A percentile compares a stretch with the other conserved stretches of the same genome.
Conservation (phyloP, 2,797 vertebrate species). For the Sebastes wilsoni region DNA sequence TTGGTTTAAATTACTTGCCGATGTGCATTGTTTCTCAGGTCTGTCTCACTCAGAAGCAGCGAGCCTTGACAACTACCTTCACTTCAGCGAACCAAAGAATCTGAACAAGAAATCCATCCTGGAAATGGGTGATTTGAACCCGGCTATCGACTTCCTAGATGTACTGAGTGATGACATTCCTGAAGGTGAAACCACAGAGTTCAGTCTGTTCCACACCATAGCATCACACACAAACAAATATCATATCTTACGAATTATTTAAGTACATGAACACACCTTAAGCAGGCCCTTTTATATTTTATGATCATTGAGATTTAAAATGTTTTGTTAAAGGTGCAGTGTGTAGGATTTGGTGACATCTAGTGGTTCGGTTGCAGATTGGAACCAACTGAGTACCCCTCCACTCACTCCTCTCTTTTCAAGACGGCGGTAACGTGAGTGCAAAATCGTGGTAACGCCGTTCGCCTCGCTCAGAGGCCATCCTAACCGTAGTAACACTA, state of each 20-base stretch:
- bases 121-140: constrained; percentile 87
- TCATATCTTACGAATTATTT: too few relatives aligned
- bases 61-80: constrained; percentile 90
- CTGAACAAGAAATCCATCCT: constrained; percentile 87
- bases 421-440: too few relatives aligned
- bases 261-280: not conserved
- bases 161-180: constrained; percentile 90
- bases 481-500: too few relatives aligned
- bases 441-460: too few relatives aligned
- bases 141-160: constrained; percentile 91
- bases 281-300: not conserved
- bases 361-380: too few relatives aligned
- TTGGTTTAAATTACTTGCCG: not conserved
- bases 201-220: not conserved
- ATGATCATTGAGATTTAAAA: not conserved
- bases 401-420: too few relatives aligned
- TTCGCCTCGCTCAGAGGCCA: too few relatives aligned
- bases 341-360: too few relatives aligned
- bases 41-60: constrained; percentile 85
- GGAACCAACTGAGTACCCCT: too few relatives aligned
- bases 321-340: not conserved
- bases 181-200: constrained; percentile 80
- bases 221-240: not conserved
- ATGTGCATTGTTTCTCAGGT: constrained; percentile 75
- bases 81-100: constrained; percentile 85